Evolutionary conservation across 2,113 vertebrate species (phyloP).

Genomic region (Ctenodactylus gundi): DNA sequence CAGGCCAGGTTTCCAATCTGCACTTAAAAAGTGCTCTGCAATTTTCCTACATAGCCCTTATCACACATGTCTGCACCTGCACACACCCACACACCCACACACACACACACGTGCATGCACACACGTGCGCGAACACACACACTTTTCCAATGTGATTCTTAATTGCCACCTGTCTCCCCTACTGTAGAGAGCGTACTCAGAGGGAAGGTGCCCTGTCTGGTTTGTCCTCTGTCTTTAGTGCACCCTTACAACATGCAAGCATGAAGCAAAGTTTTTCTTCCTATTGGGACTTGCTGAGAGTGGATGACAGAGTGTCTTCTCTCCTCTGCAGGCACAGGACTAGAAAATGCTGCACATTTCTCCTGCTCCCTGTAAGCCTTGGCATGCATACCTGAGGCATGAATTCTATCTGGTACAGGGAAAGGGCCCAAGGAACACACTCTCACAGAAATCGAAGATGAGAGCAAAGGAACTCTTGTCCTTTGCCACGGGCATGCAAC

Average conservation of each 20-base stretch:
- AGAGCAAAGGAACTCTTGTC: neutral
- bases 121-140: too few species aligned
- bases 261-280: neutral
- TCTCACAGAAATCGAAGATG: neutral
- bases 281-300: neutral
- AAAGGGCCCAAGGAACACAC: neutral
- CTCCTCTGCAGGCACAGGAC: neutral
- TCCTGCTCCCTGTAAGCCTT: neutral
- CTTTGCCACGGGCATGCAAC: neutral
- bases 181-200: neutral
- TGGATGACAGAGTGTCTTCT: neutral
- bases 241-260: neutral
- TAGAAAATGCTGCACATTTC: neutral
- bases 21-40: too few species aligned
- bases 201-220: neutral
- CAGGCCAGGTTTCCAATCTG: neutral
- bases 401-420: neutral
- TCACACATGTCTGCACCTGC: neutral
- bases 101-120: neutral
- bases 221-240: neutral
- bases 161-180: neutral
- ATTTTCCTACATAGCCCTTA: too few species aligned
- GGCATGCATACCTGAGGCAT: accelerated
- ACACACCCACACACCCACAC: accelerated
- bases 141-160: neutral